Evolutionary conservation across 2,797 vertebrate species (phyloP), one percentile per base, ranked within the genome.

Genomic region (Nannoperca obscura): DNA sequence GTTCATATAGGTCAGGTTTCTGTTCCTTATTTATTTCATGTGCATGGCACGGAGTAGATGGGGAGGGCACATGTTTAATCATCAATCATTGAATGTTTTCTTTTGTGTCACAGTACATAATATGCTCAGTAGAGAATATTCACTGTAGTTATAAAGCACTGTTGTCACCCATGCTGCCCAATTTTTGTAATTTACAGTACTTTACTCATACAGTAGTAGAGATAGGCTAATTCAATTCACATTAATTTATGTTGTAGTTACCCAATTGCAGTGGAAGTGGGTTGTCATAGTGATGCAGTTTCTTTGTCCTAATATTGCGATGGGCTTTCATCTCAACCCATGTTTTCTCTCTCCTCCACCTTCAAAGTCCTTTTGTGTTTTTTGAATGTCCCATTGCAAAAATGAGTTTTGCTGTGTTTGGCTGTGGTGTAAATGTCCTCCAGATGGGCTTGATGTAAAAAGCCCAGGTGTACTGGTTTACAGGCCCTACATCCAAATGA

Each of bases 321-420:
- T 61, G 40, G 74, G 70, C 85, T 91, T 88, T 91, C 82, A 91
- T 93, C 80, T 86, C 72, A 34, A 15, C 86, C 83, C 80, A 73
- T 88, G 59, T 83, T 84, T 87, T 71, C 57, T 79, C 61, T 68
- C 59, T 88, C 58, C 71, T 84, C 73, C 70, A 80, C 74, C 75
- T 86, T 91, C 86, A 86, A 92, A 91, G 80, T 82, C 78, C 69
- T 89, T 83, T 83, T 87, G 74, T 87, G 66, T 78, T 81, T 81
- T 81, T 77, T 42, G 38, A 80, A 60, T 80, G 65, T 85, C 69
- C 74, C 71, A 1, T 24, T 72, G 61, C 77, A 88, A 83, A 89
- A 89, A 80, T 83, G 19, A 79, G 71, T 73, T 77, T 63, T 85
- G 64, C 24, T 27, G n/a, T 81, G 70, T 86, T 85, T 86, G 76